Evolutionary conservation across 2,888 invertebrate species (phyloP).

Genomic region (Cylloceria caligata): DNA sequence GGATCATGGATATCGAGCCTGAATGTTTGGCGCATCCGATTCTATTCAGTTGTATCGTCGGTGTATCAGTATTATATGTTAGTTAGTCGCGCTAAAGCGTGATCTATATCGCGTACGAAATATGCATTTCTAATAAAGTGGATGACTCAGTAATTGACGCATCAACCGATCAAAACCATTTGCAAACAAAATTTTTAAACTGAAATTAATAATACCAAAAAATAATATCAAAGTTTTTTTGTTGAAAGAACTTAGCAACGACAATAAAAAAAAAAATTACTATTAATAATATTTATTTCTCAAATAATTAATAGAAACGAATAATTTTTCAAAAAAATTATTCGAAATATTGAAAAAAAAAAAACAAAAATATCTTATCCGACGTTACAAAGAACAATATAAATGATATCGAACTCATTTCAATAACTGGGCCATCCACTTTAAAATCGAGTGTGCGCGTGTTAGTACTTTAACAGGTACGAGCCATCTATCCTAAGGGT

Average conservation of each 20-base stretch:
- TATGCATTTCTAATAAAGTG: conserved; percentile 33
- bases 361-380: no score
- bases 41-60: conserved; percentile 14
- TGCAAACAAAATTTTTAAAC: neutral
- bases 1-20: conserved; percentile 18
- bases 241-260: no score
- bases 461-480: conserved; percentile 42
- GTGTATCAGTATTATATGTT: conserved; percentile 3
- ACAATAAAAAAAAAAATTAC: no score
- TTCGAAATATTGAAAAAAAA: no score
- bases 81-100: conserved; percentile 59
- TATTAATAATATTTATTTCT: neutral
- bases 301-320: neutral
- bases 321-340: neutral
- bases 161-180: neutral
- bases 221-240: no score
- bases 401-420: neutral
- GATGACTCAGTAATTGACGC: neutral
- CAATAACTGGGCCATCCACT: conserved; percentile 12
- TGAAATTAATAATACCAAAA: neutral
- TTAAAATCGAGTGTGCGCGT: conserved; percentile 40
- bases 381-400: neutral
- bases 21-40: conserved; percentile 15
- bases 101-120: conserved; percentile 52
- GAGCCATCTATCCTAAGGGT: conserved; percentile 47